Evolutionary conservation across 2,888 invertebrate genomes (phyloP).

Genomic region (Morpho deidamia): DNA sequence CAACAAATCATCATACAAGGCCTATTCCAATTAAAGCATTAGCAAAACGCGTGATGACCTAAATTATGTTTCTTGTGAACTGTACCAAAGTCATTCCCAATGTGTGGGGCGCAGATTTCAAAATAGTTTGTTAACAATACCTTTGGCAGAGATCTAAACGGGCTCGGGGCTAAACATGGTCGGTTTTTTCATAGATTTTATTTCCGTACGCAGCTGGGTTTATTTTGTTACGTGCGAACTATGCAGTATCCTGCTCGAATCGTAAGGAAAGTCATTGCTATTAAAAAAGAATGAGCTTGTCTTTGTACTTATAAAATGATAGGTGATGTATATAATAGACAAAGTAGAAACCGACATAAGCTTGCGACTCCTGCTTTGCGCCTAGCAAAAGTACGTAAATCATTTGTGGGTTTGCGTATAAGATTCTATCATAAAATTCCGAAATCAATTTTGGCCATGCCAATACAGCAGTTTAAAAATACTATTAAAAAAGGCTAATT

Average conservation of each 20-base stretch:
- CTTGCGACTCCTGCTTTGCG: too few relatives aligned
- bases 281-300: too few relatives aligned
- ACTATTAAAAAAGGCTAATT: too few relatives aligned
- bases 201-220: conserved; percentile 51
- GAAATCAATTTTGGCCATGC: too few relatives aligned
- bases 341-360: too few relatives aligned
- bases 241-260: conserved; percentile 7
- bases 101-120: neutral
- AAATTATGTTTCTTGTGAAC: neutral
- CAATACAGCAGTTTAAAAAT: too few relatives aligned
- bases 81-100: neutral
- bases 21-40: neutral
- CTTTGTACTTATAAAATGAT: too few relatives aligned
- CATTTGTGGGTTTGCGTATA: too few relatives aligned
- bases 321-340: too few relatives aligned
- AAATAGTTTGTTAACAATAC: conserved; percentile 2
- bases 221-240: conserved; percentile 36
- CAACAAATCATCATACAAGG: neutral
- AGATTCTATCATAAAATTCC: too few relatives aligned
- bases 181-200: conserved; percentile 38
- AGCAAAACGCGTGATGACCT: conserved; percentile 1
- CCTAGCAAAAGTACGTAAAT: too few relatives aligned
- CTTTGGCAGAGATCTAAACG: conserved; percentile 11
- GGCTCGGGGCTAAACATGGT: conserved; percentile 40
- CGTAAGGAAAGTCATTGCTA: neutral